phyloP scores from a whole-genome alignment of 2,888 invertebrate species.

The Eumerus sabulonum region DNA sequence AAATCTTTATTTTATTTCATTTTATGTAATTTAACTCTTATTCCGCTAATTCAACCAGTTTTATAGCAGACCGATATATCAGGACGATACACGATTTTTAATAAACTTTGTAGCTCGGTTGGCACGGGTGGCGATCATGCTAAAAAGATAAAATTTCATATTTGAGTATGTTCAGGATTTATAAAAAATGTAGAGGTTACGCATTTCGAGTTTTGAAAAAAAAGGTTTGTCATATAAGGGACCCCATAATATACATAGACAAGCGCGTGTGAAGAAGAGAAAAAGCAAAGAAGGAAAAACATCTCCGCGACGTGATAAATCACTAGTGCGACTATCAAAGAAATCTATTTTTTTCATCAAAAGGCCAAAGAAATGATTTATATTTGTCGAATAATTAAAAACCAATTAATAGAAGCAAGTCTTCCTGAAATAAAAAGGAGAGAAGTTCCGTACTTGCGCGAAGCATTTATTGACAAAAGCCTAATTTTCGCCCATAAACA shows the following conservation, averaged over 20 bases:
- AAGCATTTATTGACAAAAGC: no score
- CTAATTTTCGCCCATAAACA: no score
- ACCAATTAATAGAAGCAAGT: no score
- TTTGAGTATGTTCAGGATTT: slow-evolving; percentile 13
- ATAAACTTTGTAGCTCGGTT: slow-evolving; percentile 14
- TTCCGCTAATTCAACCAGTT: background rate
- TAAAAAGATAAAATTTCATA: slow-evolving; percentile 18
- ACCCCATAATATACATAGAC: background rate
- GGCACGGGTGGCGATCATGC: slow-evolving; percentile 3
- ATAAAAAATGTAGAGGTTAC: slow-evolving; percentile 3
- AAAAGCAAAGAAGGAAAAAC: no score
- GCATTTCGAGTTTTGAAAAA: slow-evolving; percentile 9
- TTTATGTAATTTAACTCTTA: slow-evolving; percentile 1
- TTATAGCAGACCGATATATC: slow-evolving; percentile 15
- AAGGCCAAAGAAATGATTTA: no score
- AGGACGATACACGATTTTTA: slow-evolving; percentile 10
- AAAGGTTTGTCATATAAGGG: slow-evolving; percentile 4
- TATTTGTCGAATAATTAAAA: no score
- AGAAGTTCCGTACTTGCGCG: no score
- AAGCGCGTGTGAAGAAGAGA: no score
- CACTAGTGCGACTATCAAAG: no score
- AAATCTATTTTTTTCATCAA: no score
- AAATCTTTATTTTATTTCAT: background rate
- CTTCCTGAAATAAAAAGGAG: no score
- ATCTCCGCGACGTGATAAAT: no score